Percentiles rank a stretch among this genome's conserved stretches.
phyloP scores from a whole-genome alignment of 2,888 invertebrate species.

The Phengaris arion region DNA sequence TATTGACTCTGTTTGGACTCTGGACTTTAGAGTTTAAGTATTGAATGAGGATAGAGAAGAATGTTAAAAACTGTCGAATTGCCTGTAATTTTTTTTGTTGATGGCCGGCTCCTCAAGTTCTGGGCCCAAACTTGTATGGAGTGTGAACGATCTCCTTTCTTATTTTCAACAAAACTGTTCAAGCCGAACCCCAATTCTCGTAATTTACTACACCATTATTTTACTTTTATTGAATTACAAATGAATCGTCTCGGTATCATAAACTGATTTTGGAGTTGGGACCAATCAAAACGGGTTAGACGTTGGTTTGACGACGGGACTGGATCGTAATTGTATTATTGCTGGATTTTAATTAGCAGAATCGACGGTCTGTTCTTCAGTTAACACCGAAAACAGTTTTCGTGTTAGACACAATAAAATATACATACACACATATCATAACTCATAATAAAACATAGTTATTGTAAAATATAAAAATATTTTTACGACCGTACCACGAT shows the following conservation, averaged over 20 bases:
- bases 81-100: no score
- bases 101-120: not conserved
- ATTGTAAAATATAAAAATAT: slow-evolving; percentile 7
- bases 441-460: not conserved
- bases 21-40: not conserved
- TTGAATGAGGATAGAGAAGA: not conserved
- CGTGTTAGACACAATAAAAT: not conserved
- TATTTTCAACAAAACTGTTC: not conserved
- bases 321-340: no score
- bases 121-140: not conserved
- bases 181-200: not conserved
- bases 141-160: not conserved
- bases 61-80: not conserved
- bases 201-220: no score
- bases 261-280: no score
- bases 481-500: slow-evolving; percentile 5
- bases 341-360: no score
- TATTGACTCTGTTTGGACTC: not conserved
- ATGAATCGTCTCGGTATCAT: no score
- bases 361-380: no score
- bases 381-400: not conserved
- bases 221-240: no score
- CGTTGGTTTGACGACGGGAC: no score
- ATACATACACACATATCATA: not conserved
- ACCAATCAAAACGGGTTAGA: no score